phyloP scores from a whole-genome alignment of 2,888 invertebrate species.

The Papilio elwesi region DNA sequence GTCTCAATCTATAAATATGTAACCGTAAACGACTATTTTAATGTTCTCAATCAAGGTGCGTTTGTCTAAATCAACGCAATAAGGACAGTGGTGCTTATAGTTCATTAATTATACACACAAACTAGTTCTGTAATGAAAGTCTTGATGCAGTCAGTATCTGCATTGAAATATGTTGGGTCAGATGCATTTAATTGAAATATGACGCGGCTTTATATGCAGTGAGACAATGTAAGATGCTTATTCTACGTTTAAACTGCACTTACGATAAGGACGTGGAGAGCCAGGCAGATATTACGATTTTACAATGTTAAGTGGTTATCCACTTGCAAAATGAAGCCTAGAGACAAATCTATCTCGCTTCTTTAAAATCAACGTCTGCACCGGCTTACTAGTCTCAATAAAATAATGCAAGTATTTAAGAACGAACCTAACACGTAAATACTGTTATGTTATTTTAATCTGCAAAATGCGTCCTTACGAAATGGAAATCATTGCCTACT shows the following conservation, averaged over 20 bases:
- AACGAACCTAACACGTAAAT: background rate
- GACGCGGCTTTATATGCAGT: background rate
- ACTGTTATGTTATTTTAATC: background rate
- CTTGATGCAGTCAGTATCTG: conserved; percentile 30
- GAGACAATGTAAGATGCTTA: background rate
- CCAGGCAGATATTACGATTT: background rate
- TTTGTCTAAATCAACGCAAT: conserved; percentile 34
- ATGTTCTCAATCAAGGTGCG: conserved; percentile 34
- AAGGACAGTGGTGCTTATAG: conserved; percentile 29
- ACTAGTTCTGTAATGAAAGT: conserved; percentile 38
- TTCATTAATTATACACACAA: conserved; percentile 37
- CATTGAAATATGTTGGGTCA: conserved; percentile 33
- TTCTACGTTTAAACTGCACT: background rate
- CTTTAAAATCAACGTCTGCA: background rate
- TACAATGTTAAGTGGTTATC: background rate
- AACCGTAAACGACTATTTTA: conserved; percentile 31
- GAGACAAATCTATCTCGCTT: background rate
- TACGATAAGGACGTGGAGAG: background rate
- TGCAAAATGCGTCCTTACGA: background rate
- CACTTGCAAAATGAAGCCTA: background rate
- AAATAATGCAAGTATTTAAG: background rate
- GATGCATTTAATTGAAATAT: conserved; percentile 8
- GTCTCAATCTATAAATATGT: conserved; percentile 32
- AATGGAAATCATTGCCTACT: no score
- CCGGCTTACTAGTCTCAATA: background rate